Base-by-base conservation (phyloP, 2,113 vertebrate species). In the Garra rufa region DNA sequence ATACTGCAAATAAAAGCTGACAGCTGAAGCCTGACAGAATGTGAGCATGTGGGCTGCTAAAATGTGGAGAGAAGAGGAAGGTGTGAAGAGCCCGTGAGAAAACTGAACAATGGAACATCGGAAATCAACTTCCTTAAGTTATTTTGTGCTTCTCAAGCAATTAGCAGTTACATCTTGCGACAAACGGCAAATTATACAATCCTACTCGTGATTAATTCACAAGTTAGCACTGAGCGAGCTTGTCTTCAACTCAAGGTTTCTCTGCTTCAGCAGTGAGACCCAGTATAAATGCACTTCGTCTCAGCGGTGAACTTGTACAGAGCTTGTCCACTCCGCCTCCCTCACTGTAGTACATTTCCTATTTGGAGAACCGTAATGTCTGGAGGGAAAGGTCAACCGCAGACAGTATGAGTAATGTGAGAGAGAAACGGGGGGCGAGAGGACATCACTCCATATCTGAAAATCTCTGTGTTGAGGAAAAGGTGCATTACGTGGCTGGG, bases 351-450 rank as follows among this genome's bases (percentile, higher is more conserved):
- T 52, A 7, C 78, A 81, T 30, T 77, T 43, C 52, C 57, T 78
- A 59, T 79, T 77, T 83, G 83, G 55, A 46, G 38, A 46, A 21
- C n/a, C 15, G 26, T 44, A 43, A 76, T 38, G 55, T 85, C 28
- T 50, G 48, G 61, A 81, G 57, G 65, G 83, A 85, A 80, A 88
- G 84, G 69, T 83, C 84, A 85, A 81, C 15, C 6, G 3, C 41
- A 81, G 78, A 81, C 13, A 67, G 50, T 80, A 76, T 77, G 43
- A 76, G 61, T 76, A 85, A 82, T 75, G 76, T 44, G 38, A 43
- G 70, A 84, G 24, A 59, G 30, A 59, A 26, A 61, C 30, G 17
- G 46, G 38, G 26, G 26, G 59, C 55, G 85, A 67, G 73, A 46
- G 73, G 50, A 67, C 79, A 82, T 69, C 81, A 74, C 55, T 83